phyloP scores from a whole-genome alignment of 1,140 invertebrate species.

The Sycobia sp. region DNA sequence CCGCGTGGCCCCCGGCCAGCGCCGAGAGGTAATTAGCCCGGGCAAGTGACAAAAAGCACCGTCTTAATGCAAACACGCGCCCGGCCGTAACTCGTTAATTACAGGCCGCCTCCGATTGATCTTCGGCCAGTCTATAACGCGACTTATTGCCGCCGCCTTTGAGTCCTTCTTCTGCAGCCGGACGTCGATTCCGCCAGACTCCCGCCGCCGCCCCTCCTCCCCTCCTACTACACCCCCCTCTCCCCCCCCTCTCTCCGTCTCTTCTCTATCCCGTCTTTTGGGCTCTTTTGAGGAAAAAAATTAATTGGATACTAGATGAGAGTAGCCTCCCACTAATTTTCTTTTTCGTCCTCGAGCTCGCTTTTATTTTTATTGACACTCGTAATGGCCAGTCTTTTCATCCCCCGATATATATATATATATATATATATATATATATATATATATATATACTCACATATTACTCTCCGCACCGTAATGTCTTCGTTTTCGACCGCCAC shows the following conservation, averaged over 20 bases:
- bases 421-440: too few species aligned
- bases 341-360: slow-evolving; percentile 8
- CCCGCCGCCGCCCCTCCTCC: not conserved
- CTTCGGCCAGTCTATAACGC: slow-evolving; percentile 48
- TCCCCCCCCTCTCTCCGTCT: too few species aligned
- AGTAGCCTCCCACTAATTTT: slow-evolving; percentile 35
- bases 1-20: too few species aligned
- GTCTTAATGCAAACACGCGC: slow-evolving; percentile 58
- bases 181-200: slow-evolving; percentile 19
- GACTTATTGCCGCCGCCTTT: slow-evolving; percentile 13
- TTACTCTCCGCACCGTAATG: not conserved
- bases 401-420: slow-evolving; percentile 14
- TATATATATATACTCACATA: too few species aligned
- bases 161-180: slow-evolving; percentile 3
- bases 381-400: slow-evolving; percentile 22
- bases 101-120: slow-evolving; percentile 61
- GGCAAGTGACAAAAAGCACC: slow-evolving; percentile 58
- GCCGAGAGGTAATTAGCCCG: slow-evolving; percentile 55
- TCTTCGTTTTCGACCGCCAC: slow-evolving; percentile 5
- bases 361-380: slow-evolving; percentile 31
- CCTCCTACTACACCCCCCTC: too few species aligned
- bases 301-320: slow-evolving; percentile 32
- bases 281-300: slow-evolving; percentile 30
- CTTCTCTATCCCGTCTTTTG: slow-evolving; percentile 14
- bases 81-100: slow-evolving; percentile 60